These are phyloP conservation scores for Cephus spinipes DNA, from an alignment of 2,888 invertebrate genomes.

Conservation along the genomic window DNA sequence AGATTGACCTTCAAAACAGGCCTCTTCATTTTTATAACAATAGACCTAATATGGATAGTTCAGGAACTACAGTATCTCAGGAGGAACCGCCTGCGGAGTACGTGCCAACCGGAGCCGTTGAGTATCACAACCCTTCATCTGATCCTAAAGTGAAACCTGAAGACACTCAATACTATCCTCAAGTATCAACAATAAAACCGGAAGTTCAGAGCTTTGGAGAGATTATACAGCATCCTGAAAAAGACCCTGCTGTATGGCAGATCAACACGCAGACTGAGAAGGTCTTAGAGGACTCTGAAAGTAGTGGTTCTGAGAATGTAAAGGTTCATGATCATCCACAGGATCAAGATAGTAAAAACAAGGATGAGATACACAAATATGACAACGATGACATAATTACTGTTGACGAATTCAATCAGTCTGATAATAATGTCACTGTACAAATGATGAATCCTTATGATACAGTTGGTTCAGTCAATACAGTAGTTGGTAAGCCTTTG, in stretches of 20 bases:
- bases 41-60: conserved; percentile 16
- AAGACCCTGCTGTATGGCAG: conserved; percentile 32
- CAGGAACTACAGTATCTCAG: conserved; percentile 1
- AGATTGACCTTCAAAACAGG: conserved; percentile 32
- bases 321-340: conserved; percentile 27
- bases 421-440: conserved; percentile 6
- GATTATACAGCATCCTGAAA: conserved; percentile 32
- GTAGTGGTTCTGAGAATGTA: conserved; percentile 33
- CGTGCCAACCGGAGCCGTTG: conserved; percentile 51
- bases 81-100: conserved; percentile 32
- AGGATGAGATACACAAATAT: conserved; percentile 19
- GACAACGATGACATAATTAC: conserved; percentile 12
- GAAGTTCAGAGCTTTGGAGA: conserved; percentile 40
- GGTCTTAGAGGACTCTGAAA: conserved; percentile 27
- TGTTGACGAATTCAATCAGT: background rate
- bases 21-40: conserved; percentile 29
- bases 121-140: conserved; percentile 53
- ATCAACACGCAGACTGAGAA: conserved; percentile 26
- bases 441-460: conserved; percentile 25
- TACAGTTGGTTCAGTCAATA: conserved; percentile 32
- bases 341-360: conserved; percentile 16
- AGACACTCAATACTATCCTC: conserved; percentile 38
- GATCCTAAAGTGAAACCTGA: conserved; percentile 41
- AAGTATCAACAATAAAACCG: conserved; percentile 33
- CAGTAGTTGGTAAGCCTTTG: conserved; percentile 44